Base-by-base conservation (phyloP, 2,888 invertebrate species). In the Drosophila longiperda region DNA sequence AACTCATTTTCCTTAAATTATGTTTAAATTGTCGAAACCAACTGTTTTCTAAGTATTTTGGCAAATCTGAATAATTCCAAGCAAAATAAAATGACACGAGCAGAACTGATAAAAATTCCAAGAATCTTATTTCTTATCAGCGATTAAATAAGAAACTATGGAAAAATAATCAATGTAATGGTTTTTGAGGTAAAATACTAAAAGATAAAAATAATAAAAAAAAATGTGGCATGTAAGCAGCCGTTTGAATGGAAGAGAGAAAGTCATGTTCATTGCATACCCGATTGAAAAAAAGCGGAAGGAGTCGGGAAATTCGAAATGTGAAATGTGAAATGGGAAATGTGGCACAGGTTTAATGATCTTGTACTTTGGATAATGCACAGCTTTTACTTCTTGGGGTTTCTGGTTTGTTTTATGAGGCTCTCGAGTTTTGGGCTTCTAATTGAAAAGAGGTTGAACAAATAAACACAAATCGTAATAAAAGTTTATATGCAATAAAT, bases 401-500 rank as follows among this genome's bases (percentile, higher is more conserved):
- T 23, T 45, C 45, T 45, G 45, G 45, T 15, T 45, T 45, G 45
- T 45, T 45, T 83, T 86, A 83, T 75, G 80, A 58, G 62, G 66
- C 80, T 75, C 71, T 72, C 49, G 70, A 80, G 75, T 79, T 74
- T 66, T 52, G 29, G 71, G 52, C 60, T 78, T 82, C 79, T 85
- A 87, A 87, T 87, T 86, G 88, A 78, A 85, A 86, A 83, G 81
- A 87, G 85, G 83, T 81, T 85, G 85, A 73, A 32, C 68, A 82
- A 86, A 83, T 72, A 90, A 88, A 90, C 83, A 78, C 76, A 85
- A 86, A 87, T 86, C 83, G 86, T 82, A 86, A 91, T 91, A 91
- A 91, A 91, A 91, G 87, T 91, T 91, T 91, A 91, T 91, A 91
- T 90, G 90, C 90, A 90, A 91, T 91, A 91, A 91, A 91, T 91